Evolutionary conservation across 2,797 vertebrate species (phyloP).

Genomic region (Coregonus suidteri): DNA sequence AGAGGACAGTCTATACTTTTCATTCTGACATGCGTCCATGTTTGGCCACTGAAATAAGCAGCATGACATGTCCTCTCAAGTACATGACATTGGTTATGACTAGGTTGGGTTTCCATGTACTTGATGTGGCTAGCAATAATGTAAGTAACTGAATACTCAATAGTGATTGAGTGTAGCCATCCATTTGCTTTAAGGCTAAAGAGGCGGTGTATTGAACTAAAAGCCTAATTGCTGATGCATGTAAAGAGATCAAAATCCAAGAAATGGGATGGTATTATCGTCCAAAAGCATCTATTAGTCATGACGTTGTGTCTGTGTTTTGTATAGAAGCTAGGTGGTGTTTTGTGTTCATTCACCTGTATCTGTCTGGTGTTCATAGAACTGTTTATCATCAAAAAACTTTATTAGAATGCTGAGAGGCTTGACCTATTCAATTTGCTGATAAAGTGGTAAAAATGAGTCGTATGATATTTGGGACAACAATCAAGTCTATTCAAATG

Average conservation of each 20-base stretch:
- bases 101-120: conserved; percentile 39
- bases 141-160: conserved; percentile 51
- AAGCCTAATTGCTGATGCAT: conserved; percentile 53
- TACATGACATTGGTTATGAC: conserved; percentile 55
- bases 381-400: no score
- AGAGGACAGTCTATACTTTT: not conserved
- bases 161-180: conserved; percentile 47
- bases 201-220: conserved; percentile 40
- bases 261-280: conserved; percentile 4
- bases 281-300: conserved; percentile 44
- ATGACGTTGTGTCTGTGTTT: conserved; percentile 26
- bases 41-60: conserved; percentile 42
- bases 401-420: no score
- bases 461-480: not conserved
- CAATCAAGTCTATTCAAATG: not conserved
- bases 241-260: conserved; percentile 56
- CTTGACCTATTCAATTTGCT: no score
- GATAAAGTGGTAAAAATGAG: no score
- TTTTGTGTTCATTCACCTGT: no score
- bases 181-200: conserved; percentile 39
- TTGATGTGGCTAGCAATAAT: conserved; percentile 40
- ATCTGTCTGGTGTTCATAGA: no score
- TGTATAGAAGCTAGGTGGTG: no score
- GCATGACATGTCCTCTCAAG: conserved; percentile 39
- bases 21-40: conserved; percentile 21